Percentiles rank a stretch among this genome's conserved stretches.
These are phyloP conservation scores for Mormyrus iriodes DNA, from an alignment of 2,113 vertebrate species.

Conservation along the genomic window DNA sequence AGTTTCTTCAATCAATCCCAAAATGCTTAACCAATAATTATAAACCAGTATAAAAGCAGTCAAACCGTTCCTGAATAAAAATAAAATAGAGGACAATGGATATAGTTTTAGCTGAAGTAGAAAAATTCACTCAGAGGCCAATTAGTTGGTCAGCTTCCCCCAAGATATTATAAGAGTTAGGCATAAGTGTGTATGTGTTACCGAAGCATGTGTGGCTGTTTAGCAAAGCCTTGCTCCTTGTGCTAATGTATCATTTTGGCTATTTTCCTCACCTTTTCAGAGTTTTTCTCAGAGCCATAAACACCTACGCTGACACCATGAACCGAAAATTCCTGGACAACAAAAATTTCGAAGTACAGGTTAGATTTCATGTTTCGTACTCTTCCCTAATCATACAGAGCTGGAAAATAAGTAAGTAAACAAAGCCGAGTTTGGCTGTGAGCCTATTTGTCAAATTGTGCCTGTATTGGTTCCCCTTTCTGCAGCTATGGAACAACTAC, in stretches of 20 bases:
- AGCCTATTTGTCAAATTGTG: neutral
- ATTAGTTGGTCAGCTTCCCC: neutral
- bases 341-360: slow-evolving; percentile 91
- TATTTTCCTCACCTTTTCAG: slow-evolving; percentile 43
- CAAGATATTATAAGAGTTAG: neutral
- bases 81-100: neutral
- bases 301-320: slow-evolving; percentile 94
- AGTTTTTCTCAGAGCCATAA: slow-evolving; percentile 92
- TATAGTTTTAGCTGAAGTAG: neutral
- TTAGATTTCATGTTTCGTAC: slow-evolving; percentile 41
- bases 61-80: neutral
- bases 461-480: slow-evolving; percentile 36
- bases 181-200: neutral
- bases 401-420: neutral
- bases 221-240: neutral
- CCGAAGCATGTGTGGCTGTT: neutral
- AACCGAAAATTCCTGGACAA: slow-evolving; percentile 93
- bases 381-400: neutral
- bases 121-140: neutral
- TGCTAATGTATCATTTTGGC: neutral
- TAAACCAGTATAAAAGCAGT: neutral
- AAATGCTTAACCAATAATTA: neutral
- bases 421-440: neutral
- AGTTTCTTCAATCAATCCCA: neutral
- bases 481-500: slow-evolving; percentile 98